A percentile compares a stretch with the other conserved stretches of the same genome.
phyloP scores from a whole-genome alignment of 2,113 vertebrate genomes.

The Microtus ochrogaster region DNA sequence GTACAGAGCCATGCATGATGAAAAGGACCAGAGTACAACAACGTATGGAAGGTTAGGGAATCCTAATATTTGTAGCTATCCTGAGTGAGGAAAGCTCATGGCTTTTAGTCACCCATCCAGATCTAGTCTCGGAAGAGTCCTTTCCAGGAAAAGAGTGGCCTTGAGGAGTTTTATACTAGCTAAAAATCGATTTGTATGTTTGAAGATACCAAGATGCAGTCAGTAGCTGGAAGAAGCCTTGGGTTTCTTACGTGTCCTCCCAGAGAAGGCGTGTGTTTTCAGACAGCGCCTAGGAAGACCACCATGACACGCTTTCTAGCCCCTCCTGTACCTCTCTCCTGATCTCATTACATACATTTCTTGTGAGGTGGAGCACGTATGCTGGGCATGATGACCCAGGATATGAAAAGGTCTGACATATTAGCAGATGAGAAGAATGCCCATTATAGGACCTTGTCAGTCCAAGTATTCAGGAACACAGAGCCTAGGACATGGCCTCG shows the following conservation, averaged over 20 bases:
- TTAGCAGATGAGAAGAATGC: not conserved
- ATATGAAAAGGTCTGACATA: not conserved
- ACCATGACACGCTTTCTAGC: not conserved
- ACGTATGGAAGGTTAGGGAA: not conserved
- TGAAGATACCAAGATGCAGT: not conserved
- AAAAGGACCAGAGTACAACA: not conserved
- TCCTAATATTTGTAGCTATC: not conserved
- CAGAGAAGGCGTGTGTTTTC: not conserved
- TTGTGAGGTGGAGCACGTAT: not conserved
- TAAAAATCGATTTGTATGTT: not conserved
- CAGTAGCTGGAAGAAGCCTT: not conserved
- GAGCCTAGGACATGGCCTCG: no score
- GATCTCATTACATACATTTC: not conserved
- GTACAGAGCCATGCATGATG: not conserved
- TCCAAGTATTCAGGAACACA: not conserved
- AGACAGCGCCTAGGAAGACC: not conserved
- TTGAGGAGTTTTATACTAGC: not conserved
- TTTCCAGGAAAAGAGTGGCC: not conserved
- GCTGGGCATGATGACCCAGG: not conserved
- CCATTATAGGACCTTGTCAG: not conserved
- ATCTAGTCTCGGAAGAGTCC: not conserved
- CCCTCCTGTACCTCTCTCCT: not conserved
- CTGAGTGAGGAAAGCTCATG: not conserved
- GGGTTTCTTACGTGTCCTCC: accelerated
- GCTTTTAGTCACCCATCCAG: not conserved